Base-by-base conservation (phyloP, 2,113 vertebrate genomes). In the Stercorarius parasiticus region DNA sequence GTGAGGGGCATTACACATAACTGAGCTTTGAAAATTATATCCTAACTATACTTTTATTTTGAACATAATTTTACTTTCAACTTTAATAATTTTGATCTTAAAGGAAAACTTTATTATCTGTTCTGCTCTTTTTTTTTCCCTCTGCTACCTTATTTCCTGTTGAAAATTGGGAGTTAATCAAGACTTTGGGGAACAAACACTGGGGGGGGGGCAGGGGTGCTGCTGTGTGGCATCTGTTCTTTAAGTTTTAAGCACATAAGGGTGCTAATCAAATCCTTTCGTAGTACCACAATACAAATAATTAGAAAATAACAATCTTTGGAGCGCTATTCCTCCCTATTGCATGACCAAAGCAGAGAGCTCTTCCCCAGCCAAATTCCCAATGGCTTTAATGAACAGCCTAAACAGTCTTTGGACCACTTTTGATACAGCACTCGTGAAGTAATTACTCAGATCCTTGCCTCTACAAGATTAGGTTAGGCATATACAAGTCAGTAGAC, bases 371-470 rank as follows among this genome's bases (percentile, higher is more conserved):
- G 93, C 62, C 88, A 97, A 91, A 76, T 84, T 95, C 58, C 78
- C 88, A 77, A 91, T 73, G 81, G 89, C 66, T 85, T 94, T 89
- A 92, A 95, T 55, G 58, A 94, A 56, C 70, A 92, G 81, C 53
- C 81, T 79, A 91, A 93, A 80, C 29, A 76, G 81, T 79, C 73
- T 65, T 95, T 94, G 92, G 88, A 84, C 25, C 1, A 3, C 32
- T 87, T 78, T 85, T 95, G 76, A 87, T 47, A 70, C 25, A 53
- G 74, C 73, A 77, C 21, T 93, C 5, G 0, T 8, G 16, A 85
- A 62, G 58, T 47, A 73, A 94, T 90, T 94, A 97, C 73, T 90
- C 80, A 88, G 90, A 45, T 92, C 74, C 95, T 90, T 52, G 56
- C 38, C 94, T 82, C 49, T 62, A 53, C 88, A 82, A 86, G 73